These are phyloP conservation scores for Pluvialis apricaria DNA, from an alignment of 2,113 vertebrate species.

Conservation along the genomic window DNA sequence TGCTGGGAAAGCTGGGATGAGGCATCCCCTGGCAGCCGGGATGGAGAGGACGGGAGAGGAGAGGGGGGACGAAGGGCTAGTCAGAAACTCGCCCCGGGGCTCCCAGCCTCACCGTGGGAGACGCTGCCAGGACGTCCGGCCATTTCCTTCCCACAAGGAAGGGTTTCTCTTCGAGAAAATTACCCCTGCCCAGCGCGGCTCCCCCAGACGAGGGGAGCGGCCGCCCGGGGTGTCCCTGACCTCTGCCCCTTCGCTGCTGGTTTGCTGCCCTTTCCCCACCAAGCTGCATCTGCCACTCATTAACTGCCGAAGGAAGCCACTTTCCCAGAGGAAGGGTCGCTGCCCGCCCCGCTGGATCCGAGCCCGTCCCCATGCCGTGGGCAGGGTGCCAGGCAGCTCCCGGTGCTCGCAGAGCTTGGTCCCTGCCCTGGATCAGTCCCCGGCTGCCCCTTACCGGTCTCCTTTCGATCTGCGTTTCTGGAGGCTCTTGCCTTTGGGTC, in stretches of 20 bases:
- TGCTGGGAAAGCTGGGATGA: background rate
- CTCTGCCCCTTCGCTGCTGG: slow-evolving; percentile 68
- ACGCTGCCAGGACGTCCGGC: background rate
- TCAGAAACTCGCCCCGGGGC: background rate
- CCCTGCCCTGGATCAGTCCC: background rate
- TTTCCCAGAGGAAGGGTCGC: background rate
- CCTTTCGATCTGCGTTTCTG: slow-evolving; percentile 93
- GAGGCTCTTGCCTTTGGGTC: slow-evolving; percentile 92
- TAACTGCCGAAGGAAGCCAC: slow-evolving; percentile 69
- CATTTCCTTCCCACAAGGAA: slow-evolving; percentile 9
- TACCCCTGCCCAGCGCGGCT: background rate
- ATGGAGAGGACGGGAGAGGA: background rate
- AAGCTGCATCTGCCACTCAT: slow-evolving; percentile 86
- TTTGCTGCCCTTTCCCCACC: slow-evolving; percentile 57
- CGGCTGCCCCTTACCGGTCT: slow-evolving; percentile 77
- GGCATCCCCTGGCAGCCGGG: fast-evolving
- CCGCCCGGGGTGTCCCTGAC: slow-evolving; percentile 71
- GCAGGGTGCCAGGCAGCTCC: background rate
- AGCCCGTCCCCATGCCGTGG: background rate
- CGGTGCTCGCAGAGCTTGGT: background rate
- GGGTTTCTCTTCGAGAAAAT: background rate
- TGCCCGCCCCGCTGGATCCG: background rate
- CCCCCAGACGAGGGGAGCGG: background rate
- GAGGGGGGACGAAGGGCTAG: background rate
- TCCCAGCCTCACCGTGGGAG: background rate